These are phyloP conservation scores for Hexactinellida sp. DNA, from an alignment of 37 sponge, comb jelly and placozoan genomes.

Conservation along the genomic window DNA sequence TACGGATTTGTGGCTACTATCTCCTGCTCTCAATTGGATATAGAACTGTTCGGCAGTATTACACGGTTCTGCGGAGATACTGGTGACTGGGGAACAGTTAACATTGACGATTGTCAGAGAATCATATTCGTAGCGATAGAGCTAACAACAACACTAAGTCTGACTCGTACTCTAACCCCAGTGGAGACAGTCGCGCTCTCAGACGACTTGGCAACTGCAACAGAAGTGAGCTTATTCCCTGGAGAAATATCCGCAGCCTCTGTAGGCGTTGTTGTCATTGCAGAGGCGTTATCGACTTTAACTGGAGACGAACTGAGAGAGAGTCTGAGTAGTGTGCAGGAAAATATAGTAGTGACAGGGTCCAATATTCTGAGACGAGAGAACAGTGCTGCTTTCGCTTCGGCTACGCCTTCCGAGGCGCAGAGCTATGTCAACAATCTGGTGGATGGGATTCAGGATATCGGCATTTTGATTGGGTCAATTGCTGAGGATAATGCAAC, in stretches of 20 bases:
- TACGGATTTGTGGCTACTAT: neutral
- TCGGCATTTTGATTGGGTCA: neutral
- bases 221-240: neutral
- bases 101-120: neutral
- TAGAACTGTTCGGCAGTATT: neutral
- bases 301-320: neutral
- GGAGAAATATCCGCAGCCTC: neutral
- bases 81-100: neutral
- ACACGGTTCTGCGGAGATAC: neutral
- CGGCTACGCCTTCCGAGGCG: neutral
- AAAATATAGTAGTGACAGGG: neutral
- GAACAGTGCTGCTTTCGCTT: neutral
- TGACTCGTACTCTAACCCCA: neutral
- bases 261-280: neutral
- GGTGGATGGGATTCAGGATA: neutral
- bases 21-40: neutral
- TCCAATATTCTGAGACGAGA: neutral
- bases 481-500: neutral
- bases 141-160: neutral
- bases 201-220: neutral
- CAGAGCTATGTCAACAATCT: neutral
- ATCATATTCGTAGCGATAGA: neutral
- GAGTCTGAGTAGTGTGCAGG: neutral
- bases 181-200: neutral
- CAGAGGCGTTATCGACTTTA: neutral